Evolutionary conservation across 2,797 vertebrate genomes (phyloP).

Genomic region (Sparidentex hasta): DNA sequence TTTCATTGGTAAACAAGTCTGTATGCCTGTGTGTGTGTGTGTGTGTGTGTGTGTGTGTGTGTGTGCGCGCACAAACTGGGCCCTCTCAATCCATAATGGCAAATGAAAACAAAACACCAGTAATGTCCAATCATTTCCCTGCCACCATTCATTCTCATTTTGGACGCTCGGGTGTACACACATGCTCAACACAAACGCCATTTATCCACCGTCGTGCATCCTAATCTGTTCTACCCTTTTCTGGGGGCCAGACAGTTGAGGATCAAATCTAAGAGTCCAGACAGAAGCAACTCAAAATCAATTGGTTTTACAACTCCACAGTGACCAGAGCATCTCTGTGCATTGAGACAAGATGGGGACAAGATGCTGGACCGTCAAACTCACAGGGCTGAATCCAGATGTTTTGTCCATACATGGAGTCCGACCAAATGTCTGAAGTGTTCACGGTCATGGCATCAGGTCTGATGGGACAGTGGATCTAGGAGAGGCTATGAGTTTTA

Average conservation of each 20-base stretch:
- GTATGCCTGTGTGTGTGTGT: neutral
- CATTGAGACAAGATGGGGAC: neutral
- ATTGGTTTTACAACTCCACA: slow-evolving; percentile 6
- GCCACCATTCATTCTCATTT: slow-evolving; percentile 60
- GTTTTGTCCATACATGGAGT: neutral
- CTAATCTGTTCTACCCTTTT: slow-evolving; percentile 44
- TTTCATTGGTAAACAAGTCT: slow-evolving; percentile 16
- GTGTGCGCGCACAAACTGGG: neutral
- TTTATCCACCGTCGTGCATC: slow-evolving; percentile 36
- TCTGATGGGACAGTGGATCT: too few species aligned
- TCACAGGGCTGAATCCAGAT: neutral
- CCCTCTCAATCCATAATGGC: slow-evolving; percentile 53
- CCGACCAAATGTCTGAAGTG: too few species aligned
- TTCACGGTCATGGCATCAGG: neutral
- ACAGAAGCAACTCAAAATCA: slow-evolving; percentile 34
- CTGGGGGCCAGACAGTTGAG: slow-evolving; percentile 16
- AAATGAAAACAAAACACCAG: slow-evolving; percentile 65
- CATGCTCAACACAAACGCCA: slow-evolving; percentile 10
- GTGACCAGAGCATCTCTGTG: neutral
- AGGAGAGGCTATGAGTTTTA: too few species aligned
- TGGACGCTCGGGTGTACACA: slow-evolving; percentile 32
- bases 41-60: neutral
- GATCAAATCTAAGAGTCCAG: slow-evolving; percentile 31
- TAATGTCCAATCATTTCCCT: slow-evolving; percentile 47
- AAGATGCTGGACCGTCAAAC: too few species aligned